Evolutionary conservation across 2,888 invertebrate species (phyloP).

Genomic region (Drosophila merina): DNA sequence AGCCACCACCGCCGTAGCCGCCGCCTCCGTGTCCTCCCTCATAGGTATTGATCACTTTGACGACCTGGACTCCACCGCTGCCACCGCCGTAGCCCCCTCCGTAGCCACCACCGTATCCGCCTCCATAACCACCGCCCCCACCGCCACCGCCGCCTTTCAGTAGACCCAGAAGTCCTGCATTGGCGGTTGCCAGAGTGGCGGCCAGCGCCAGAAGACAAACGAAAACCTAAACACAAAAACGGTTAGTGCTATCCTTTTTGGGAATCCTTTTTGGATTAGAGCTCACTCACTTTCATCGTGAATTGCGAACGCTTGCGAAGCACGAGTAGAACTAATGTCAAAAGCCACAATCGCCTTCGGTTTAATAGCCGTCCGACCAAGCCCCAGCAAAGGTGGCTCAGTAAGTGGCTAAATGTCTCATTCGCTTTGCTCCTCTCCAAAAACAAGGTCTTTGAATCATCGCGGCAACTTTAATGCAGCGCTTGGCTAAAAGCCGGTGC

Average conservation of each 20-base stretch:
- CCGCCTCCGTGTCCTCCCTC: slow-evolving; percentile 35
- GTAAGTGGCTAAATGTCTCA: slow-evolving; percentile 42
- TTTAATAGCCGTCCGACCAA: slow-evolving; percentile 55
- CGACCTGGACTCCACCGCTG: slow-evolving; percentile 26
- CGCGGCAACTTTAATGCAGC: slow-evolving; percentile 12
- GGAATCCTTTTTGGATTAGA: slow-evolving; percentile 31
- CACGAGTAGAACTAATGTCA: slow-evolving; percentile 66
- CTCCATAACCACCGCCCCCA: slow-evolving; percentile 35
- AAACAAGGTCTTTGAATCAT: slow-evolving; percentile 30
- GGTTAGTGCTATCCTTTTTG: slow-evolving; percentile 18
- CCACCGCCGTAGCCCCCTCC: slow-evolving; percentile 33
- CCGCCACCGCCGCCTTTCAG: slow-evolving; percentile 58
- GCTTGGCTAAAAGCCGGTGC: slow-evolving; percentile 3
- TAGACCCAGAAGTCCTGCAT: slow-evolving; percentile 64
- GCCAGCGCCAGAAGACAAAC: slow-evolving; percentile 66
- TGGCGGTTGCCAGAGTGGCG: slow-evolving; percentile 59
- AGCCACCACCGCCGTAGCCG: slow-evolving; percentile 28
- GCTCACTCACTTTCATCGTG: slow-evolving; percentile 67
- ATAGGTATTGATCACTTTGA: slow-evolving; percentile 30
- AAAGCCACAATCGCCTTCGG: slow-evolving; percentile 55
- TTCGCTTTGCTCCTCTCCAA: slow-evolving; percentile 13
- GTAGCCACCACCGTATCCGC: slow-evolving; percentile 37
- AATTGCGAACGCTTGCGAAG: slow-evolving; percentile 52
- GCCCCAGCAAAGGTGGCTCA: slow-evolving; percentile 34
- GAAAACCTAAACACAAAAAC: slow-evolving; percentile 52